A percentile compares a stretch with the other conserved stretches of the same genome.
Conservation (phyloP, 2,797 vertebrate species). For the Darevskia mixta region DNA sequence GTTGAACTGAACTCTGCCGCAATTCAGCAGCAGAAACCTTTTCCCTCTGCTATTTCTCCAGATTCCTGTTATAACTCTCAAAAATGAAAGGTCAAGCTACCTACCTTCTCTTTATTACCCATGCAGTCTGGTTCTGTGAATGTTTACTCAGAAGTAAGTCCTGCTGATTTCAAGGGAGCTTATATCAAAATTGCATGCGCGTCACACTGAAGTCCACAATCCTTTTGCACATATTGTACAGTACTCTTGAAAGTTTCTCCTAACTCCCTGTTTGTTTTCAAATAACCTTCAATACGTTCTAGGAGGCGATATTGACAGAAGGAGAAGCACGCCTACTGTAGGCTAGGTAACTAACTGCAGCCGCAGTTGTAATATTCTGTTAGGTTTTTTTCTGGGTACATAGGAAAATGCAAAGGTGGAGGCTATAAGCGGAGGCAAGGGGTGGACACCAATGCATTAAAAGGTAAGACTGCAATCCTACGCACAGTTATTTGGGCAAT, state of each 20-base stretch:
- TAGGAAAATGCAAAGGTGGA: slow-evolving; percentile 80
- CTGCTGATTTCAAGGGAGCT: background rate
- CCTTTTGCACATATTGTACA: background rate
- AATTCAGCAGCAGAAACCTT: background rate
- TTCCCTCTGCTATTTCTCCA: background rate
- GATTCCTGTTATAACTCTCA: background rate
- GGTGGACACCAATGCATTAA: slow-evolving; percentile 38
- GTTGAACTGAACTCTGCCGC: background rate
- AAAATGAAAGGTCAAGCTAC: slow-evolving; percentile 17
- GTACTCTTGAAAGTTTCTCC: background rate
- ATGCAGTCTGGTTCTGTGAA: background rate
- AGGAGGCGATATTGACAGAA: slow-evolving; percentile 59
- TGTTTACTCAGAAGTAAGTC: background rate
- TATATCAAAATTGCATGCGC: background rate
- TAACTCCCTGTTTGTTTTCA: slow-evolving; percentile 15
- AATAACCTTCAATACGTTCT: slow-evolving; percentile 62
- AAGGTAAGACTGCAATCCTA: background rate
- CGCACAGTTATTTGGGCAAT: background rate
- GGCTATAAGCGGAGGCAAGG: slow-evolving; percentile 81
- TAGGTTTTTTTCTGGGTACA: slow-evolving; percentile 70
- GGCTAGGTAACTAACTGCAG: slow-evolving; percentile 70
- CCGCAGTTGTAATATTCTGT: slow-evolving; percentile 79
- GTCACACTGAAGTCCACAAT: background rate
- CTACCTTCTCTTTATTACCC: background rate
- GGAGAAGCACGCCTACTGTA: slow-evolving; percentile 66